Evolutionary conservation across 23 tunicate species (phyloP), one percentile per base, ranked within the genome.

Genomic region (Trididemnum miniatum): DNA sequence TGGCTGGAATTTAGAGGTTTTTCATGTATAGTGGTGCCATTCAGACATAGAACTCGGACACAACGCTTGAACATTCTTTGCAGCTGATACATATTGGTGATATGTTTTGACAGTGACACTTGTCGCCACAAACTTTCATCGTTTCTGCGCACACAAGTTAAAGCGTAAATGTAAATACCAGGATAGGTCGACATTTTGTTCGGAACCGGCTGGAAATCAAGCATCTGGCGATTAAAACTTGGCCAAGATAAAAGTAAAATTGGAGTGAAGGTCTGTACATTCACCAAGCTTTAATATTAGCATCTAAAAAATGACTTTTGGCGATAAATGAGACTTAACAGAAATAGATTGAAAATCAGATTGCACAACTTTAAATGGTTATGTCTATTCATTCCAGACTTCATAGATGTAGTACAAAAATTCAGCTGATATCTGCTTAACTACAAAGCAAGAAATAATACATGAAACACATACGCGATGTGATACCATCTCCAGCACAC

Each of bases 401-500:
- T n/a, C n/a, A n/a, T n/a, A n/a, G n/a, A n/a, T n/a, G n/a, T n/a
- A n/a, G n/a, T n/a, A n/a, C n/a, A n/a, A n/a, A n/a, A n/a, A n/a
- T n/a, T n/a, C n/a, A n/a, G n/a, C n/a, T n/a, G n/a, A n/a, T n/a
- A n/a, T n/a, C n/a, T n/a, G n/a, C n/a, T n/a, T n/a, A n/a, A n/a
- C n/a, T n/a, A n/a, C n/a, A n/a, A n/a, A n/a, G n/a, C 54, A 44
- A 9, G 54, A 7, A 44, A 44, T 7, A 44, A 44, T 15, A 9
- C 15, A 62, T 12, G 15, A 30, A 12, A 20, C 28, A 82, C 97
- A 87, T 83, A 92, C 97, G 79, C 89, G 29, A 83, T 92, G 44
- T 83, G 77, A 71, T 86, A 84, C 97, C 97, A 92, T 51, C 86
- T 79, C 89, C 91, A 83, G 31, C 92, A 92, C 12, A 92, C 97